These are phyloP conservation scores for Pteropus alecto DNA, from an alignment of 2,113 vertebrate species.

Conservation along the genomic window DNA sequence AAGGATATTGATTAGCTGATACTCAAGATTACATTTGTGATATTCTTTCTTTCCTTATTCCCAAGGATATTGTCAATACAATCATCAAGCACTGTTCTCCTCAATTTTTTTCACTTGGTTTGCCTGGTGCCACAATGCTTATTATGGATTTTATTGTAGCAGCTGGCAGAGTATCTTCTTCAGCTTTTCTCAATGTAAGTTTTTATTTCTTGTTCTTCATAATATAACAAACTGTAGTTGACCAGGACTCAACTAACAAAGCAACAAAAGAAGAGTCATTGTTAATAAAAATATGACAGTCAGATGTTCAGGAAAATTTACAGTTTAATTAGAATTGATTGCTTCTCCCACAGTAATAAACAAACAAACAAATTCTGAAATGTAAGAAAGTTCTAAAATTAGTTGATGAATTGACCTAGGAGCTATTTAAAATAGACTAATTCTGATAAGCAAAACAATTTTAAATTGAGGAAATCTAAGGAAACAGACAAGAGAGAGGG, in stretches of 20 bases:
- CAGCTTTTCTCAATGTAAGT: constrained; percentile 96
- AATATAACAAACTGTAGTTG: background rate
- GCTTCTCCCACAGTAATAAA: background rate
- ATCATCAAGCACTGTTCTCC: constrained; percentile 99
- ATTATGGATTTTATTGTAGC: constrained; percentile 98
- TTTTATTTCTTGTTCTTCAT: constrained; percentile 58
- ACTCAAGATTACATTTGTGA: constrained; percentile 29
- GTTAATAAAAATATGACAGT: constrained; percentile 24
- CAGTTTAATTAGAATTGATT: constrained; percentile 21
- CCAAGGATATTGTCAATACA: constrained; percentile 98
- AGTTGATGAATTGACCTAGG: background rate
- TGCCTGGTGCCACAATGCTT: constrained; percentile 97
- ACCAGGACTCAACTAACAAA: background rate
- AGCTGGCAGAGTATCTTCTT: constrained; percentile 95
- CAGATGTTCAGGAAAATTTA: background rate
- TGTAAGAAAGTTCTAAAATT: constrained; percentile 9
- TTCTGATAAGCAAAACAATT: constrained; percentile 12
- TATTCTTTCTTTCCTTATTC: constrained; percentile 54
- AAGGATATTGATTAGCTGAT: constrained; percentile 50
- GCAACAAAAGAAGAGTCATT: background rate
- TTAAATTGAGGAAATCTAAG: background rate
- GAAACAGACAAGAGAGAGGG: background rate
- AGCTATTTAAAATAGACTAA: constrained; percentile 17
- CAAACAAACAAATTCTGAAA: background rate
- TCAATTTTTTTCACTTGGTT: constrained; percentile 96